Base-by-base conservation (phyloP, 2,888 invertebrate species). In the Cecidostiba fungosa region DNA sequence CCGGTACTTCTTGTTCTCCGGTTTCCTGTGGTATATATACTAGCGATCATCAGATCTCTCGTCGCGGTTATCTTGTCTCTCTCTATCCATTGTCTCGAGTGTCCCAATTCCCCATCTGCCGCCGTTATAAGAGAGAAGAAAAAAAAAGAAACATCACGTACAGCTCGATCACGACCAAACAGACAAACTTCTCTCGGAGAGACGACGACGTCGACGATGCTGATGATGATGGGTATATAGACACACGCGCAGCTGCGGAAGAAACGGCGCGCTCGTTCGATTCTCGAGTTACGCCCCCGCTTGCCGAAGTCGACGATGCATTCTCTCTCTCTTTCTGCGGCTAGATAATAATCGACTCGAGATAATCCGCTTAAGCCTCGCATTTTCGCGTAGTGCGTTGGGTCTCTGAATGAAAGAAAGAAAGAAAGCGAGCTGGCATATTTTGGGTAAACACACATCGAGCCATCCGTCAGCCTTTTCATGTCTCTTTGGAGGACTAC, bases 201-300 rank as follows among this genome's bases (percentile, higher is more conserved):
- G 86, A 85, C n/a, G 72, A 23, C 69, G 23, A 26, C 14, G 26
- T 77, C 66, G 85, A 14, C 59, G 2, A 59, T 4, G n/a, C n/a
- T n/a, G 29, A 66, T 66, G 77, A 3, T n/a, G n/a, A 4, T 78
- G 72, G 62, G 72, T 12, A 85, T 69, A 77, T 73, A 77, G 39
- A 32, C 80, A 82, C 74, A 62, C 70, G 43, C 54, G 87, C 80
- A 72, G 89, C 92, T 91, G 91, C 92, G 91, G 78, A 66, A 47
- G 79, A 86, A 74, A 85, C 88, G 89, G 73, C 76, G 73, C 76
- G 76, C 76, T 73, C 77, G 82, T 87, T 87, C 87, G 87, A 88
- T 87, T 92, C 92, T 92, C 92, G 89, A 90, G 89, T 92, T 92
- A 92, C 92, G 89, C 89, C 88, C 87, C 86, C 89, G 89, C 87